Evolutionary conservation across 2,888 invertebrate species (phyloP).

Genomic region (Digitonthophagus gazella): DNA sequence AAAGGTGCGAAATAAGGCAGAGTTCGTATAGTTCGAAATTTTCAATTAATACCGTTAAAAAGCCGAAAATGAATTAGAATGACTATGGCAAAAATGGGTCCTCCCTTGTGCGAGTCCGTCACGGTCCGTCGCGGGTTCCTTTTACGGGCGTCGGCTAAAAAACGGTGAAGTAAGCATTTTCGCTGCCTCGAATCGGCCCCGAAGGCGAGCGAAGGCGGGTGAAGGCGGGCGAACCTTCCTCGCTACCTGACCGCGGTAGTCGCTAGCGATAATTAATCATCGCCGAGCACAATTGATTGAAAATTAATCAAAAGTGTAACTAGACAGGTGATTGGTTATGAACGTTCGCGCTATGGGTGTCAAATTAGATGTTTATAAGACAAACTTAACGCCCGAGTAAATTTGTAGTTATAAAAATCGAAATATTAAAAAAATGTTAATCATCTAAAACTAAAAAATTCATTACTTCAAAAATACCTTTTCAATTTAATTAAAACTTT

Average conservation of each 20-base stretch:
- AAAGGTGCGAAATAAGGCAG: slow-evolving; percentile 26
- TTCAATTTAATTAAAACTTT: too few relatives aligned
- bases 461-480: too few relatives aligned
- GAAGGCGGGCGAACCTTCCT: slow-evolving; percentile 29
- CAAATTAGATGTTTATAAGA: slow-evolving; percentile 49
- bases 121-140: slow-evolving; percentile 3
- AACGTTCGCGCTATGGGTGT: slow-evolving; percentile 52
- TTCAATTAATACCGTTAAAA: slow-evolving; percentile 25
- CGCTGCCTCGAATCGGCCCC: slow-evolving; percentile 22
- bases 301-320: slow-evolving; percentile 55
- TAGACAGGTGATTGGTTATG: slow-evolving; percentile 54
- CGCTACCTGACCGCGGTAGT: slow-evolving; percentile 40
- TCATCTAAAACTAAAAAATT: too few relatives aligned
- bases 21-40: slow-evolving; percentile 13
- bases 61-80: slow-evolving; percentile 26
- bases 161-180: slow-evolving; percentile 26
- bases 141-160: slow-evolving; percentile 19
- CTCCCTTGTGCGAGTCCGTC: slow-evolving; percentile 10
- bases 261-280: slow-evolving; percentile 50
- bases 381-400: slow-evolving; percentile 19
- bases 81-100: slow-evolving; percentile 22
- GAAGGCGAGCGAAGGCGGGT: slow-evolving; percentile 25
- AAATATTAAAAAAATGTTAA: too few relatives aligned
- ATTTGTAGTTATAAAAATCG: too few relatives aligned
- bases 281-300: slow-evolving; percentile 49